Conservation (phyloP, 2,797 vertebrate genomes). For the Scomberomorus guttatus region DNA sequence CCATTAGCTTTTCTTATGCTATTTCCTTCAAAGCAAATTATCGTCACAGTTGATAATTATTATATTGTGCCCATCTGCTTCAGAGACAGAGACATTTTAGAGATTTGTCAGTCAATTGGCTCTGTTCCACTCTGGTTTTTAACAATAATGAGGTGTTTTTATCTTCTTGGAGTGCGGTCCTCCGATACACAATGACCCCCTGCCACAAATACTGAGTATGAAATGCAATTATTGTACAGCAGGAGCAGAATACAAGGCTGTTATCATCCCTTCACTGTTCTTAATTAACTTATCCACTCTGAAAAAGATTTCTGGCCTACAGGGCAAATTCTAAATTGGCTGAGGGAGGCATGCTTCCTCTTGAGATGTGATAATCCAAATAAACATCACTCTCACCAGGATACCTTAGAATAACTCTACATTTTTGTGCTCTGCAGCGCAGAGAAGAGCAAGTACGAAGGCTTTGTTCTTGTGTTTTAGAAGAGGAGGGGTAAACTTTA, state of each 20-base stretch:
- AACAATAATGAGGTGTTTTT: constrained; percentile 54
- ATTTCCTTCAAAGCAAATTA: constrained; percentile 3
- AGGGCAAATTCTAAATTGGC: constrained; percentile 71
- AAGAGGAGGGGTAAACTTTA: constrained; percentile 48
- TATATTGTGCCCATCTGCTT: constrained; percentile 15
- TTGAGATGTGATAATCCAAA: constrained; percentile 71
- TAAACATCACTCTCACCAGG: constrained; percentile 66
- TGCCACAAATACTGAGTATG: constrained; percentile 58
- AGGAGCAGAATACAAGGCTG: constrained; percentile 60
- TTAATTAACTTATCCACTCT: constrained; percentile 79
- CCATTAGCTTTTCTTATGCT: background rate
- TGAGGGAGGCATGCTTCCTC: constrained; percentile 63
- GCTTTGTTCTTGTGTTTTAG: constrained; percentile 57
- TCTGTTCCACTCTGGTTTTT: constrained; percentile 15
- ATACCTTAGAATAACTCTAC: constrained; percentile 56
- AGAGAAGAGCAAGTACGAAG: constrained; percentile 17
- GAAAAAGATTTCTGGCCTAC: constrained; percentile 66
- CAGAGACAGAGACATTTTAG: constrained; percentile 13
- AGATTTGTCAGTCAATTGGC: constrained; percentile 39
- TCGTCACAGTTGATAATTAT: constrained; percentile 19
- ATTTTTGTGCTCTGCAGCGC: constrained; percentile 27
- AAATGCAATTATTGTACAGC: constrained; percentile 72
- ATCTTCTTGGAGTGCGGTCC: constrained; percentile 46
- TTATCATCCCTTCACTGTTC: constrained; percentile 68
- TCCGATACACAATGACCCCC: constrained; percentile 59